Evolutionary conservation across 2,888 invertebrate genomes (phyloP), one percentile per base, ranked within the genome.

Genomic region (Sminthurides aquaticus): DNA sequence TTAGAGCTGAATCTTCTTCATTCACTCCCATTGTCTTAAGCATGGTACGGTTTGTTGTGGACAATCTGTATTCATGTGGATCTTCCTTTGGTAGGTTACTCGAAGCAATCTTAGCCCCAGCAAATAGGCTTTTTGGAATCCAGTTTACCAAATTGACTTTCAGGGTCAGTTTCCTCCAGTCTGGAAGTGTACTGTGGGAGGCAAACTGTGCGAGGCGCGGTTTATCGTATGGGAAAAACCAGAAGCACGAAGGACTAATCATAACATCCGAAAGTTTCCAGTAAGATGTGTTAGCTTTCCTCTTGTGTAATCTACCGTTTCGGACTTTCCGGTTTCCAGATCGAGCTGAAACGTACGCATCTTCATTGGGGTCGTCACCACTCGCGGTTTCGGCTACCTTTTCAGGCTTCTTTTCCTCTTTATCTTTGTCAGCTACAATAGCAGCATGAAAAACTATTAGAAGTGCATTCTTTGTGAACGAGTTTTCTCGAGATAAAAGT

Each of bases 141-240:
- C 68, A 65, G 22, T 69, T 61, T 1, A 68, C 67, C 1, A 74
- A 26, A 49, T 72, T 62, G 1, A 71, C 69, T 24, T 28, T 25
- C 8, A 74, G 28, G 1, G 22, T 43, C 1, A 68, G 34, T 1
- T 56, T 59, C 5, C 71, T 49, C 71, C 71, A 71, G 49, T 74
- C 72, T 0, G 72, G 74, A 11, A 74, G 25, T n/a, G 56, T 56
- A n/a, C 3, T 62, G 24, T 28, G 29, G 11, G 27, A 25, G 18
- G 25, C 54, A 54, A 28, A 61, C n/a, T 59, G 34, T 1, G 52
- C 55, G 11, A 61, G 63, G 25, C 29, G 24, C 55, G 20, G 20
- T 60, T 65, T 54, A 2, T 29, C 54, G 59, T 71, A 67, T 0
- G 74, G 74, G 57, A 74, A 74, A 48, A 68, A 74, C 25, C 67